A percentile compares a stretch with the other conserved stretches of the same genome.
Evolutionary conservation across 1,140 invertebrate genomes (phyloP).

Genomic region (Zaprionus davidi): DNA sequence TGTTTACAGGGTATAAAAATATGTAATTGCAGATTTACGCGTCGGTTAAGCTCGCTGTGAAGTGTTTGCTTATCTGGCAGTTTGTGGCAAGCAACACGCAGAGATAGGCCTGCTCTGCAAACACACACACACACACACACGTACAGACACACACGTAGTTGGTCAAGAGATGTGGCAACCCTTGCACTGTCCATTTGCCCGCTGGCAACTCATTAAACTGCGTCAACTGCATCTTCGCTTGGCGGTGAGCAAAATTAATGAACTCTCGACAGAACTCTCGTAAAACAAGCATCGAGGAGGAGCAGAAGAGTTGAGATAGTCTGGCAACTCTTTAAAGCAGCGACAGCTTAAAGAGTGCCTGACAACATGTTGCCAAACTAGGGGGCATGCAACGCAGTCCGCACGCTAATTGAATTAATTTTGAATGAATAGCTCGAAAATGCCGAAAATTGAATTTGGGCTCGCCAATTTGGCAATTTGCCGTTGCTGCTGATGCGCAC

Average conservation of each 20-base stretch:
- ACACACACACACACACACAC: constrained; percentile 8
- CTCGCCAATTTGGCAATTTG: constrained; percentile 59
- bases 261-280: constrained; percentile 12
- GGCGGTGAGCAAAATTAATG: constrained; percentile 18
- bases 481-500: constrained; percentile 17
- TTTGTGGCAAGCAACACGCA: constrained; percentile 13
- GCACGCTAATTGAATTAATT: constrained; percentile 68
- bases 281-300: background rate
- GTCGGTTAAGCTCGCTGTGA: constrained; percentile 35
- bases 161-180: constrained; percentile 1
- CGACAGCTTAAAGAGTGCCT: background rate
- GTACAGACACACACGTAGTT: background rate
- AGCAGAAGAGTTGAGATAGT: background rate
- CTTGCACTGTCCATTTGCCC: constrained; percentile 21
- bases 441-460: constrained; percentile 64
- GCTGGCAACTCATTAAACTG: constrained; percentile 41
- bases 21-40: constrained; percentile 76
- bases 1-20: constrained; percentile 23
- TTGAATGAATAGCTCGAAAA: constrained; percentile 51
- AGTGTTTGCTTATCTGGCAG: constrained; percentile 60
- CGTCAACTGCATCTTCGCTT: constrained; percentile 23
- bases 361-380: background rate
- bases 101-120: constrained; percentile 6
- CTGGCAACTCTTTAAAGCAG: constrained; percentile 8
- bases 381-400: background rate